These are phyloP conservation scores for Podarcis muralis DNA, from an alignment of 2,113 vertebrate species.

Conservation along the genomic window DNA sequence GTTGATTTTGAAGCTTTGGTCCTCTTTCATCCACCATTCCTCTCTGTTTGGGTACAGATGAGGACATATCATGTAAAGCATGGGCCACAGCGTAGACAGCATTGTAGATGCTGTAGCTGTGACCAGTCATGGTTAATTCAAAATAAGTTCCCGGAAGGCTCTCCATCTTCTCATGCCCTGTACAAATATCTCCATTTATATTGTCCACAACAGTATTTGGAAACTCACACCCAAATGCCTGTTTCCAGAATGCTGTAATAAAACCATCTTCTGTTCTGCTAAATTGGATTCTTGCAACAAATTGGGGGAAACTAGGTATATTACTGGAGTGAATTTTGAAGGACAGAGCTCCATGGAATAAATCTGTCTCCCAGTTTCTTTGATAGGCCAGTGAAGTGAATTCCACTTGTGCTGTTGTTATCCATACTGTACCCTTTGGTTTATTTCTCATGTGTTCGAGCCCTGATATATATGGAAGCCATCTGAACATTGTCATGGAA, in stretches of 20 bases:
- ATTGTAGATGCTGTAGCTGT: slow-evolving; percentile 12
- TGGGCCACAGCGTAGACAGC: neutral
- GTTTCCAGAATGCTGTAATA: neutral
- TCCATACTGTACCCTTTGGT: neutral
- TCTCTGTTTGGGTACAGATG: neutral
- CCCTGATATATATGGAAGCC: neutral
- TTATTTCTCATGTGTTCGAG: neutral
- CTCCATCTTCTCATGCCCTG: neutral
- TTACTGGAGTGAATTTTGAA: neutral
- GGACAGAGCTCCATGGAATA: neutral
- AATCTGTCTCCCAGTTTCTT: neutral
- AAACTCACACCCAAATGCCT: neutral
- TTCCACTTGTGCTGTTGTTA: neutral
- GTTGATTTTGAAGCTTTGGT: neutral
- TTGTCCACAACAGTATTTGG: neutral
- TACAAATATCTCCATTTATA: neutral
- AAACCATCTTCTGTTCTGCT: neutral
- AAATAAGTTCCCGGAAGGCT: neutral
- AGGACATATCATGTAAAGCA: neutral
- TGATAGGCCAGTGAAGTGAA: neutral
- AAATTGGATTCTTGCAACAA: neutral
- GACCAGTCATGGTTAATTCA: neutral
- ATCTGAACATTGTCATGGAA: neutral
- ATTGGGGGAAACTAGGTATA: neutral
- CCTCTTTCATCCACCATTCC: neutral